A percentile compares a stretch with the other conserved stretches of the same genome.
phyloP scores from a whole-genome alignment of 2,888 invertebrate genomes.

The Xanthostigma xanthostigma region DNA sequence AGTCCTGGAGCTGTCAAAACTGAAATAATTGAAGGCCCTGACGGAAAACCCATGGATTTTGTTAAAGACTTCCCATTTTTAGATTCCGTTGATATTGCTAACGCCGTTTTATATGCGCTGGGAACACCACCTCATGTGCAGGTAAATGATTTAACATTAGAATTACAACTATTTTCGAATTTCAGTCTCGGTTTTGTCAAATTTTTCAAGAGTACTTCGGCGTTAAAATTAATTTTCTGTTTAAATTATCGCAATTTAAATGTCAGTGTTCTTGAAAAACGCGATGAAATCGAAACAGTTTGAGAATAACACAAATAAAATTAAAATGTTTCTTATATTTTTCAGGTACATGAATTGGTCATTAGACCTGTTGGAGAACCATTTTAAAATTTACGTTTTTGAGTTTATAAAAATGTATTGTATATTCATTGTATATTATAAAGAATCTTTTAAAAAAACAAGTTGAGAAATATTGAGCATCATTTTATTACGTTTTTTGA shows the following conservation, averaged over 20 bases:
- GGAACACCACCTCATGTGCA: slow-evolving; percentile 43
- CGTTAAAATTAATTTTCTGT: too few species aligned
- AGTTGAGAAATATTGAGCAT: too few species aligned
- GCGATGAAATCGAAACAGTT: background rate
- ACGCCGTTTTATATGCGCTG: slow-evolving; percentile 42
- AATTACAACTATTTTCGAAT: too few species aligned
- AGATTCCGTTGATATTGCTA: slow-evolving; percentile 41
- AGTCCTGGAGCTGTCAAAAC: slow-evolving; percentile 41
- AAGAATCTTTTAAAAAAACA: too few species aligned
- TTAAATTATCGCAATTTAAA: too few species aligned
- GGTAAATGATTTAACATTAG: slow-evolving; percentile 21
- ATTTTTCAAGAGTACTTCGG: too few species aligned
- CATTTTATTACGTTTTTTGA: too few species aligned
- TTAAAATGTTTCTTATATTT: background rate
- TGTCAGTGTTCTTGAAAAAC: background rate
- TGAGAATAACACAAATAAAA: background rate
- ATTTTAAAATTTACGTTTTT: slow-evolving; percentile 14
- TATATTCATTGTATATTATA: too few species aligned
- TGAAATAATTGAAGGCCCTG: background rate
- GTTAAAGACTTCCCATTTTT: slow-evolving; percentile 31
- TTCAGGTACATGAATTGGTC: slow-evolving; percentile 23
- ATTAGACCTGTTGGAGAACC: slow-evolving; percentile 26
- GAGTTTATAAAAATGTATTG: background rate
- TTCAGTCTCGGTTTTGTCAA: too few species aligned
- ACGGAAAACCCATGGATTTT: slow-evolving; percentile 29